A percentile compares a stretch with the other conserved stretches of the same genome.
These are phyloP conservation scores for Picathartes gymnocephalus DNA, from an alignment of 2,113 vertebrate species.

Conservation along the genomic window DNA sequence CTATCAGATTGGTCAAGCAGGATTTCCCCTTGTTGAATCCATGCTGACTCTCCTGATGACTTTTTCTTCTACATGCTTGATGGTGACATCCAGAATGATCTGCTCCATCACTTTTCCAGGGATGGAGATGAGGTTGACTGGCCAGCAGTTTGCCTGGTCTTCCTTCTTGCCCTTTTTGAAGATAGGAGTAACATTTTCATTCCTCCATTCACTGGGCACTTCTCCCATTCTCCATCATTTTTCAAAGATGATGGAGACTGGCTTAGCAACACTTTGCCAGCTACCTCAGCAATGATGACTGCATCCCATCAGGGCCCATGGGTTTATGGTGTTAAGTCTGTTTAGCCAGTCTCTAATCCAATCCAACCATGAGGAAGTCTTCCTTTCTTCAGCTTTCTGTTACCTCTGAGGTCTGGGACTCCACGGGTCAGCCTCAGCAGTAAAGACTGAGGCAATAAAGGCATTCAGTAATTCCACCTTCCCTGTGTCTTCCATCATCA, in stretches of 20 bases:
- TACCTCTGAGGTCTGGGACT: background rate
- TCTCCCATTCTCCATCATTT: background rate
- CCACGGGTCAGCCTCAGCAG: background rate
- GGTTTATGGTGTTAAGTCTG: background rate
- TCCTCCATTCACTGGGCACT: no score
- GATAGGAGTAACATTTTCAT: background rate
- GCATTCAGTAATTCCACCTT: background rate
- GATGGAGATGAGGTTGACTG: background rate
- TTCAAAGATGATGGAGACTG: background rate
- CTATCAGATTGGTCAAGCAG: background rate
- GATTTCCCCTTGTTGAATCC: background rate
- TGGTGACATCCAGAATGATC: background rate
- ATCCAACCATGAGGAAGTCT: accelerated
- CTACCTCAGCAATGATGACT: background rate
- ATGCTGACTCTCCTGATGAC: background rate
- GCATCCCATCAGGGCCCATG: no score
- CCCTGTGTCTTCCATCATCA: background rate
- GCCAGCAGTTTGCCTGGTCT: accelerated
- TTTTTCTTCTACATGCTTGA: background rate
- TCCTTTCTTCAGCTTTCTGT: background rate
- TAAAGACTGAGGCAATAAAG: background rate
- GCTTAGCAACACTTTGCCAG: background rate
- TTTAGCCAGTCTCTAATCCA: background rate
- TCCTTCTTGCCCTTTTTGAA: background rate
- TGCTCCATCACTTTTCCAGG: background rate